Evolutionary conservation across 2,888 invertebrate species (phyloP).

Genomic region (Andricus quercusramuli): DNA sequence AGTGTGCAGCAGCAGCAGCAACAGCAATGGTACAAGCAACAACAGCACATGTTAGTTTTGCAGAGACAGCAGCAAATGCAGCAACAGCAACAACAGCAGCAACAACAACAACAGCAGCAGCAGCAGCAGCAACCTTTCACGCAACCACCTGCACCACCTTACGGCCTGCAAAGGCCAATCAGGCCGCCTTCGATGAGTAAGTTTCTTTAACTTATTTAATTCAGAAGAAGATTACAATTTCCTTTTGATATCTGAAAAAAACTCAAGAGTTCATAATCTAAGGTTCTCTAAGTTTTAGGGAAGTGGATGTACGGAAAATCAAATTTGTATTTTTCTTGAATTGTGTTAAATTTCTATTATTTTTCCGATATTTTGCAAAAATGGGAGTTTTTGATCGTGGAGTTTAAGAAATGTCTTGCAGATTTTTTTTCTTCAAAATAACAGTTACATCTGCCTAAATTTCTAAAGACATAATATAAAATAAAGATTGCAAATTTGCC

Average conservation of each 20-base stretch:
- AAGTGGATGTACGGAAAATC: background rate
- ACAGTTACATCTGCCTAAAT: too few relatives aligned
- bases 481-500: too few relatives aligned
- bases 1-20: constrained; percentile 77
- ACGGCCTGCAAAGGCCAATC: constrained; percentile 81
- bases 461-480: too few relatives aligned
- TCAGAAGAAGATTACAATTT: background rate
- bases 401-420: too few relatives aligned
- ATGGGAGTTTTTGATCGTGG: too few relatives aligned
- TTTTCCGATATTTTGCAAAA: background rate
- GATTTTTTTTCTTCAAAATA: too few relatives aligned
- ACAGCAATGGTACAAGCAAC: constrained; percentile 71
- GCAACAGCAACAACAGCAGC: constrained; percentile 77
- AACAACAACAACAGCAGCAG: constrained; percentile 77
- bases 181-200: constrained; percentile 75
- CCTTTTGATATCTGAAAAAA: too few relatives aligned
- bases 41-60: constrained; percentile 69
- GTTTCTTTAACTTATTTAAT: constrained; percentile 36
- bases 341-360: too few relatives aligned
- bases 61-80: constrained; percentile 74
- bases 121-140: constrained; percentile 80
- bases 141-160: constrained; percentile 82
- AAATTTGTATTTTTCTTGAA: background rate
- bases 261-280: too few relatives aligned
- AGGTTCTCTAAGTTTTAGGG: background rate